These are phyloP conservation scores for Epistrophella euchroma DNA, from an alignment of 2,888 invertebrate genomes.

Conservation along the genomic window DNA sequence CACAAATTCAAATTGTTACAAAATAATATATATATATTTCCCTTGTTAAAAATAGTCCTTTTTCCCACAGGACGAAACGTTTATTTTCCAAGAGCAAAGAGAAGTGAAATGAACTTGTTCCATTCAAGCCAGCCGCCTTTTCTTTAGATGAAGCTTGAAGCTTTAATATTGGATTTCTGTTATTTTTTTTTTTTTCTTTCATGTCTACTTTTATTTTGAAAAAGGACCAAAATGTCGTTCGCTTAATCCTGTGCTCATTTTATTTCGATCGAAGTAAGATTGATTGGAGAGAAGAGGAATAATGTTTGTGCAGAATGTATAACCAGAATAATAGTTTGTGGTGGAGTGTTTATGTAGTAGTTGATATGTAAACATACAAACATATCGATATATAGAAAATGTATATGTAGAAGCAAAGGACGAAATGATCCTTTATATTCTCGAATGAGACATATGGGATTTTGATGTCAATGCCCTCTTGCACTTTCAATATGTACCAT, in stretches of 20 bases:
- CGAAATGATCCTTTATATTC: constrained; percentile 32
- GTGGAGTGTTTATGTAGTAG: constrained; percentile 15
- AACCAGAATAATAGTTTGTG: constrained; percentile 42
- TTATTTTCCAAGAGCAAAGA: constrained; percentile 28
- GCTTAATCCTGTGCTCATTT: constrained; percentile 63
- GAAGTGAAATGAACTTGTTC: constrained; percentile 33
- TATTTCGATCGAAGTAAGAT: constrained; percentile 70
- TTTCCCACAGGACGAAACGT: constrained; percentile 16
- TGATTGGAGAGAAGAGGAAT: constrained; percentile 57
- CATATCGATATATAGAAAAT: background rate
- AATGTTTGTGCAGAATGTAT: constrained; percentile 32
- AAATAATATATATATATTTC: constrained; percentile 32
- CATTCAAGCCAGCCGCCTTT: constrained; percentile 11
- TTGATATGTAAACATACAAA: background rate
- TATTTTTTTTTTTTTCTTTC: background rate
- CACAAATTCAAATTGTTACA: constrained; percentile 38
- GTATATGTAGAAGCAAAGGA: constrained; percentile 20
- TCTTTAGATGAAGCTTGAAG: constrained; percentile 36
- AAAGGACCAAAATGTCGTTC: constrained; percentile 69
- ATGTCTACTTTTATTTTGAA: constrained; percentile 32
- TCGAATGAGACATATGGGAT: constrained; percentile 31
- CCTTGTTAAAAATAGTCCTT: constrained; percentile 37
- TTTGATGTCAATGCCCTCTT: constrained; percentile 68
- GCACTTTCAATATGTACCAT: constrained; percentile 50
- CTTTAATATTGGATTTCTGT: constrained; percentile 3